Evolutionary conservation across 2,797 vertebrate genomes (phyloP), one percentile per base, ranked within the genome.

Genomic region (Tokudaia tokunoshimensis): DNA sequence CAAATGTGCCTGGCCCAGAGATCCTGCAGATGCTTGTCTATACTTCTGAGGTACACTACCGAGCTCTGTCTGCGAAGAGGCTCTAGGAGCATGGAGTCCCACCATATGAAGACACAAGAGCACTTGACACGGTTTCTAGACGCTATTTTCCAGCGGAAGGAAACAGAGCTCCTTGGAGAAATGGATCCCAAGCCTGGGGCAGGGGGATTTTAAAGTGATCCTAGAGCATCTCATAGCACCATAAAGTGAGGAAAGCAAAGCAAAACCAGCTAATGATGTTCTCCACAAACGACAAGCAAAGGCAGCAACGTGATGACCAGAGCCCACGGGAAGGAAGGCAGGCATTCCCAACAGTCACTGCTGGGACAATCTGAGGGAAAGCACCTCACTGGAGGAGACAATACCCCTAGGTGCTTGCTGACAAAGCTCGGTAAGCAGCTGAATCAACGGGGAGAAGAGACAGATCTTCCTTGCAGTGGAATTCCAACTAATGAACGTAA

Each of bases 401-500:
- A 11, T 55, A 67, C 13, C 80, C 20, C 61, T 29, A 70, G 67
- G 29, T 87, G 26, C 17, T 24, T 19, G 67, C 22, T 59, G 50
- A 80, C 31, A 61, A 83, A 94, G 52, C 52, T 52, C 13, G 52
- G 61, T 6, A 86, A 94, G 65, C 3, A 87, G 65, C 6, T 22
- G 44, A 72, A 92, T 70, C 70, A 75, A 85, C 1, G 31, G 65
- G 55, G 85, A 65, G 15, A 61, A 78, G 13, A 50, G 31, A 29
- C 19, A 78, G 52, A 24, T 74, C 37, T 78, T 94, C 41, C 59
- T 92, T 72, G 84, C 20, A 84, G 22, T 8, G 79, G 52, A 92
- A 90, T 81, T 93, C 63, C 63, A 96, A 52, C 63, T 90, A 92
- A 57, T 37, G 63, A 82, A 92, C 26, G 24, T 41, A 82, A 17